phyloP scores from a whole-genome alignment of 2,113 vertebrate species.

The Semnopithecus entellus region DNA sequence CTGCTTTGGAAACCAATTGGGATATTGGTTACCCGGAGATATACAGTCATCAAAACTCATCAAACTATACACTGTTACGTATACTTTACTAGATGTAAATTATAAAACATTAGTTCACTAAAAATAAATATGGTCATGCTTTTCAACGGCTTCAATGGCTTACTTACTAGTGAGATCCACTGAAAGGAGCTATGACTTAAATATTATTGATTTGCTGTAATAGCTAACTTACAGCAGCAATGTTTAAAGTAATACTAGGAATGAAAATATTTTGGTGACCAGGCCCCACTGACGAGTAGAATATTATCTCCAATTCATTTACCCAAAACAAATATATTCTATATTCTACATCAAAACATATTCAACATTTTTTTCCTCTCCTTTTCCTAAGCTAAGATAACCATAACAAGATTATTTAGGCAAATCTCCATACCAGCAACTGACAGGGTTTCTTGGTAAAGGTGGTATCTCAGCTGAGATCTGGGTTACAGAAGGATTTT shows the following conservation, averaged over 20 bases:
- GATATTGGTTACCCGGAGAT: neutral
- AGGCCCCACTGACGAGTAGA: neutral
- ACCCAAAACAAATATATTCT: conserved; percentile 8
- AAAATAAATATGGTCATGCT: neutral
- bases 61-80: neutral
- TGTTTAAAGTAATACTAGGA: conserved; percentile 32
- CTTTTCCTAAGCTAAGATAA: conserved; percentile 19
- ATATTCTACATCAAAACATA: conserved; percentile 26
- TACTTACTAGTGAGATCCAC: neutral
- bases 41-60: neutral
- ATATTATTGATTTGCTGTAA: neutral
- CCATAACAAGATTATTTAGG: neutral
- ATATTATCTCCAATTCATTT: conserved; percentile 15
- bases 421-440: neutral
- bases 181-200: neutral
- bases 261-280: conserved; percentile 45
- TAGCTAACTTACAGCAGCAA: neutral
- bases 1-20: neutral
- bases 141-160: neutral
- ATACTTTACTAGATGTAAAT: neutral
- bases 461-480: neutral
- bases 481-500: neutral
- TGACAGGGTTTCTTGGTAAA: neutral
- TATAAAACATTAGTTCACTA: neutral
- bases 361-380: neutral